Evolutionary conservation across 2,888 invertebrate genomes (phyloP).

Genomic region (Drosophila bunnanda): DNA sequence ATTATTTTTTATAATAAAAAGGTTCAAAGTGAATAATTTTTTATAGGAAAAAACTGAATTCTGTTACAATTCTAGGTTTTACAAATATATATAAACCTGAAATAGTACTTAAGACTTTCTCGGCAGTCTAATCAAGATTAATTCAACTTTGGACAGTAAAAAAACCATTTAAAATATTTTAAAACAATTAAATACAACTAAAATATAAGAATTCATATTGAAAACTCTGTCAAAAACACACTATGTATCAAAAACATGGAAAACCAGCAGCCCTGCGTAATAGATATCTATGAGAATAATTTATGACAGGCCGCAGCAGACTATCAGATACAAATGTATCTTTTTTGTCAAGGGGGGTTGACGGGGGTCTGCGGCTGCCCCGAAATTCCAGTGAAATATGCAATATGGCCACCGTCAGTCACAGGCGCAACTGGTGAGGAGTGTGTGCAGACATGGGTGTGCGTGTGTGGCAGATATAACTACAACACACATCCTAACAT

Average conservation of each 20-base stretch:
- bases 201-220: not conserved
- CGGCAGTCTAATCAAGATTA: not conserved
- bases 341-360: conserved; percentile 33
- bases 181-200: not conserved
- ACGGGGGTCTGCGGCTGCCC: conserved; percentile 12
- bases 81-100: not conserved
- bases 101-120: not conserved
- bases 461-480: conserved; percentile 51
- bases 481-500: conserved; percentile 66
- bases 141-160: not conserved
- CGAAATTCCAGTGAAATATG: conserved; percentile 41
- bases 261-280: conserved; percentile 33
- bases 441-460: conserved; percentile 20
- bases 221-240: not conserved
- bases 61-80: not conserved
- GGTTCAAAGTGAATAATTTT: too few species aligned
- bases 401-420: conserved; percentile 49
- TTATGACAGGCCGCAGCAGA: conserved; percentile 43
- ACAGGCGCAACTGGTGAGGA: conserved; percentile 31
- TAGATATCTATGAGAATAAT: conserved; percentile 48
- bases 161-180: not conserved
- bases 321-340: conserved; percentile 45
- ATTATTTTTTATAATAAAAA: not conserved
- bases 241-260: not conserved
- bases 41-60: not conserved